Evolutionary conservation across 2,888 invertebrate species (phyloP).

Genomic region (Stenchaetothrips biformis): DNA sequence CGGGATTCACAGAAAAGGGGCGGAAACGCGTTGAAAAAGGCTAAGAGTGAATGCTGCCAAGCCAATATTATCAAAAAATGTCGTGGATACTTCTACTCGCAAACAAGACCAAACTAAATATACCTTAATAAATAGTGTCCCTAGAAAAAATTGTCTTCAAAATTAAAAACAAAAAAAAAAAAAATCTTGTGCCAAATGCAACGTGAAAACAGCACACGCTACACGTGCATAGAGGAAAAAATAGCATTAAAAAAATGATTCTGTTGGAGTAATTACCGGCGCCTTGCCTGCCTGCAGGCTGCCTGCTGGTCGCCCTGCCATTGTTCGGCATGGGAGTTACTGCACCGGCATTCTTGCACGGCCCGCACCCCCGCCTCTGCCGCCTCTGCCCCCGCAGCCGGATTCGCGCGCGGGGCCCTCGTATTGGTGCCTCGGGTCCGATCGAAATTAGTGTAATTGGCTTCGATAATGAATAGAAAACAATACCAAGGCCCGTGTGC

Average conservation of each 20-base stretch:
- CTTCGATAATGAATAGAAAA: slow-evolving; percentile 13
- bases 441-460: slow-evolving; percentile 19
- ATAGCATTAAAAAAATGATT: background rate
- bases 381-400: background rate
- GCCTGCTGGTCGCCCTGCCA: background rate
- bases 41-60: too few relatives aligned
- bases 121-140: too few relatives aligned
- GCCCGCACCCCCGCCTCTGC: background rate
- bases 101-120: too few relatives aligned
- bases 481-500: background rate
- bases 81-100: too few relatives aligned
- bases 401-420: too few relatives aligned
- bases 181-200: too few relatives aligned
- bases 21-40: too few relatives aligned
- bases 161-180: too few relatives aligned
- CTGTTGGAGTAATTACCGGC: background rate
- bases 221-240: background rate
- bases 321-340: background rate
- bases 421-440: too few relatives aligned
- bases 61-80: too few relatives aligned
- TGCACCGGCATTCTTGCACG: background rate
- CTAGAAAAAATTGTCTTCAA: too few relatives aligned
- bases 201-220: background rate
- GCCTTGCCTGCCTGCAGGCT: background rate
- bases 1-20: too few relatives aligned